Conservation (phyloP, 64 coral and sea anemone species). For the Pachyseris speciosa region DNA sequence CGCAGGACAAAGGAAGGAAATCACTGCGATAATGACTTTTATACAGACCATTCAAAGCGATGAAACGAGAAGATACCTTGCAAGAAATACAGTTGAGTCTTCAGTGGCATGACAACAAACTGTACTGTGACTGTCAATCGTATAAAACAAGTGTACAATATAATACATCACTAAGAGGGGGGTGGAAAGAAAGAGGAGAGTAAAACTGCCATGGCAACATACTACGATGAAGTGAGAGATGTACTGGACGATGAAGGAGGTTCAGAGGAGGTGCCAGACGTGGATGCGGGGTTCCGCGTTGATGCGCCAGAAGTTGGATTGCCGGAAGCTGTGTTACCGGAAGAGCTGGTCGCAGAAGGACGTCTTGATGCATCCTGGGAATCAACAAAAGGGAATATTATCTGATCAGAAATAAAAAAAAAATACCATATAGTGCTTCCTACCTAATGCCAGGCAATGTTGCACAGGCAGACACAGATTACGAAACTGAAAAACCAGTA, state of each 20-base stretch:
- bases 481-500: no score
- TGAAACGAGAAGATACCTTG: neutral
- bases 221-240: conserved; percentile 65
- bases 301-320: conserved; percentile 26
- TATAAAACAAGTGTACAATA: conserved; percentile 50
- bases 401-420: neutral
- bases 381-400: conserved; percentile 14
- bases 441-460: no score
- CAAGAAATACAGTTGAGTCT: neutral
- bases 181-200: neutral
- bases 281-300: conserved; percentile 51
- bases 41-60: neutral
- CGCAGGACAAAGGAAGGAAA: neutral
- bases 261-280: conserved; percentile 38
- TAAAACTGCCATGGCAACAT: neutral
- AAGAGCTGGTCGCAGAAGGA: neutral
- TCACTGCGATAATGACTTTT: neutral
- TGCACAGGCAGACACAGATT: no score
- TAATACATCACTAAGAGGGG: neutral
- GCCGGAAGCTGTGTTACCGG: conserved; percentile 54
- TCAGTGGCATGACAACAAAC: neutral
- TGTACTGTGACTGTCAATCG: neutral
- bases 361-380: conserved; percentile 31
- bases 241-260: conserved; percentile 65
- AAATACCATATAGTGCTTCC: neutral